phyloP scores from a whole-genome alignment of 1,140 invertebrate species.

The Drosophila yakuba region DNA sequence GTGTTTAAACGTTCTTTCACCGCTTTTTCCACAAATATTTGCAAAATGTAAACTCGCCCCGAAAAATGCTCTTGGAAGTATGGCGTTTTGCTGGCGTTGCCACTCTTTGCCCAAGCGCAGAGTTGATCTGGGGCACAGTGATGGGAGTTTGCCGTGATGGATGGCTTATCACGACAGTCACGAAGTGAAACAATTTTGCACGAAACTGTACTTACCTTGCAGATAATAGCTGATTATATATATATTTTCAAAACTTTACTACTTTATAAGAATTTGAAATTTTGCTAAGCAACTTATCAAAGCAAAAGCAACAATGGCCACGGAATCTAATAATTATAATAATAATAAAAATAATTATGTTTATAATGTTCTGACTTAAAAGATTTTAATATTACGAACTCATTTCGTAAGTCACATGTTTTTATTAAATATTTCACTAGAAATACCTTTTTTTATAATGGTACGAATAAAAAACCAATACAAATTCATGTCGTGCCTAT shows the following conservation, averaged over 20 bases:
- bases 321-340: too few species aligned
- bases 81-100: constrained; percentile 72
- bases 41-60: constrained; percentile 62
- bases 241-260: background rate
- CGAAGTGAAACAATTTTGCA: constrained; percentile 1
- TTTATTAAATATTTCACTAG: too few species aligned
- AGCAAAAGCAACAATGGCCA: too few species aligned
- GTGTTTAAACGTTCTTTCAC: constrained; percentile 43
- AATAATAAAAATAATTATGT: too few species aligned
- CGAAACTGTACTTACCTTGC: constrained; percentile 10
- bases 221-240: background rate
- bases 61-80: constrained; percentile 77
- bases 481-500: background rate
- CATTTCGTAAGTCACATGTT: too few species aligned
- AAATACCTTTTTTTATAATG: background rate
- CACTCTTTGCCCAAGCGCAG: constrained; percentile 46
- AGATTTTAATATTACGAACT: too few species aligned
- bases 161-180: background rate
- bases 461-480: background rate
- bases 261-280: too few species aligned
- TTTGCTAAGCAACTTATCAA: too few species aligned
- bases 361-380: too few species aligned
- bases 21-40: constrained; percentile 46
- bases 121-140: constrained; percentile 41
- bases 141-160: background rate